These are phyloP conservation scores for Gymnoscelis rufifasciata DNA, from an alignment of 2,888 invertebrate species.

Conservation along the genomic window DNA sequence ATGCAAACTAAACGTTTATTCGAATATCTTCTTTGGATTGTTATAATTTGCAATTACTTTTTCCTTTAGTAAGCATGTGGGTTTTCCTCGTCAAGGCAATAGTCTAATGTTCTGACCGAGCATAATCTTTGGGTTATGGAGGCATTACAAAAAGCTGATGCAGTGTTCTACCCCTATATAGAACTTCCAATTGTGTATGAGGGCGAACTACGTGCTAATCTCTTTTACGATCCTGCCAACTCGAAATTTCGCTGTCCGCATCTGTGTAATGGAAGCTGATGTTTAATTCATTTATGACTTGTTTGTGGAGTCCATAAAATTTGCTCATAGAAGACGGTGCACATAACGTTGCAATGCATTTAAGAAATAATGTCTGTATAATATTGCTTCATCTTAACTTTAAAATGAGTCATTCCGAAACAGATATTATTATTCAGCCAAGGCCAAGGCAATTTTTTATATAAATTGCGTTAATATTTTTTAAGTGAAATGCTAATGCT, in stretches of 20 bases:
- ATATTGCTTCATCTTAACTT: too few species aligned
- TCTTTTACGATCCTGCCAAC: slow-evolving; percentile 60
- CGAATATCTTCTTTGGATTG: slow-evolving; percentile 9
- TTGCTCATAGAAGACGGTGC: not conserved
- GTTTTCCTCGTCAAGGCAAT: slow-evolving; percentile 47
- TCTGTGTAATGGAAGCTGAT: slow-evolving; percentile 39
- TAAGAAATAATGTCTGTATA: not conserved
- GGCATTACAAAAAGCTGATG: slow-evolving; percentile 73
- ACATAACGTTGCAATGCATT: not conserved
- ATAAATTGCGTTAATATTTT: slow-evolving; percentile 12
- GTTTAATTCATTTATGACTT: slow-evolving; percentile 36
- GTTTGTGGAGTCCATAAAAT: slow-evolving; percentile 21
- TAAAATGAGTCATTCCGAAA: too few species aligned
- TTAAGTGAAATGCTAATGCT: slow-evolving; percentile 17
- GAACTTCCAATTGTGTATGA: slow-evolving; percentile 37
- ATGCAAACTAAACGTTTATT: not conserved
- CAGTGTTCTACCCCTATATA: slow-evolving; percentile 56
- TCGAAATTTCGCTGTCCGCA: slow-evolving; percentile 45
- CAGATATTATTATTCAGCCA: too few species aligned
- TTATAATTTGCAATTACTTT: too few species aligned
- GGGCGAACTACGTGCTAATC: slow-evolving; percentile 70
- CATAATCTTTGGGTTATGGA: slow-evolving; percentile 63
- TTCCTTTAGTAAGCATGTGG: slow-evolving; percentile 37
- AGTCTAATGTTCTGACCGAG: slow-evolving; percentile 41
- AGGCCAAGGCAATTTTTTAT: not conserved